These are phyloP conservation scores for Theocolax elegans DNA, from an alignment of 1,140 invertebrate species.

Conservation along the genomic window DNA sequence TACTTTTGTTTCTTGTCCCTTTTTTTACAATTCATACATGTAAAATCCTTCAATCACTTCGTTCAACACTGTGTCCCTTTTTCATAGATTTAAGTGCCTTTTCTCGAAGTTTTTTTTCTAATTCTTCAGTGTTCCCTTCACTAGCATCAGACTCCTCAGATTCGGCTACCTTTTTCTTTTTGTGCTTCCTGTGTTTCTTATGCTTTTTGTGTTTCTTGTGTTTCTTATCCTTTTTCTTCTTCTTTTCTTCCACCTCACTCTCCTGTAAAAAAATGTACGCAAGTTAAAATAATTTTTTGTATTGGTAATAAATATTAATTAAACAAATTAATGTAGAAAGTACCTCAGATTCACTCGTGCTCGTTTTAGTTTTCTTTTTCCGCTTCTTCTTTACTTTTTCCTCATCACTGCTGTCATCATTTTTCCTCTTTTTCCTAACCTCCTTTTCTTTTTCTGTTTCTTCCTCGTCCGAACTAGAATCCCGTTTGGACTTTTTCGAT, in stretches of 20 bases:
- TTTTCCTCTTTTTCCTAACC: constrained; percentile 64
- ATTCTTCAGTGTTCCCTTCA: constrained; percentile 78
- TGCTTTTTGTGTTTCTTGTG: constrained; percentile 79
- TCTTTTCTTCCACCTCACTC: constrained; percentile 76
- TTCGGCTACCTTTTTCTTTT: constrained; percentile 73
- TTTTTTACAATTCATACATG: constrained; percentile 39
- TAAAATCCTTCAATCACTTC: constrained; percentile 60
- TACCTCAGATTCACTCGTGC: constrained; percentile 65
- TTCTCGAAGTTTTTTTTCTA: constrained; percentile 88
- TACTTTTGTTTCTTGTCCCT: too few relatives aligned
- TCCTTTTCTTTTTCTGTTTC: constrained; percentile 65
- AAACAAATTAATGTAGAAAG: constrained; percentile 11
- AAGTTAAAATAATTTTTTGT: constrained; percentile 23
- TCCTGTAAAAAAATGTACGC: constrained; percentile 63
- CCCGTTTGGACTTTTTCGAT: constrained; percentile 60
- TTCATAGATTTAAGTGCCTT: constrained; percentile 84
- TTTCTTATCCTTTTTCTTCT: constrained; percentile 77
- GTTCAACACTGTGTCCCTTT: constrained; percentile 65
- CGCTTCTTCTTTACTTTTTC: constrained; percentile 76
- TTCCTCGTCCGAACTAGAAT: constrained; percentile 66
- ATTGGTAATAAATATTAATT: constrained; percentile 7
- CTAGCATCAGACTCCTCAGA: constrained; percentile 72
- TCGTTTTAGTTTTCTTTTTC: constrained; percentile 75
- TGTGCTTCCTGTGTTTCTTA: constrained; percentile 77
- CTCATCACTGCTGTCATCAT: constrained; percentile 75